Evolutionary conservation across 2,797 vertebrate species (phyloP), one percentile per base, ranked within the genome.

Genomic region (Cryptoprocta ferox): DNA sequence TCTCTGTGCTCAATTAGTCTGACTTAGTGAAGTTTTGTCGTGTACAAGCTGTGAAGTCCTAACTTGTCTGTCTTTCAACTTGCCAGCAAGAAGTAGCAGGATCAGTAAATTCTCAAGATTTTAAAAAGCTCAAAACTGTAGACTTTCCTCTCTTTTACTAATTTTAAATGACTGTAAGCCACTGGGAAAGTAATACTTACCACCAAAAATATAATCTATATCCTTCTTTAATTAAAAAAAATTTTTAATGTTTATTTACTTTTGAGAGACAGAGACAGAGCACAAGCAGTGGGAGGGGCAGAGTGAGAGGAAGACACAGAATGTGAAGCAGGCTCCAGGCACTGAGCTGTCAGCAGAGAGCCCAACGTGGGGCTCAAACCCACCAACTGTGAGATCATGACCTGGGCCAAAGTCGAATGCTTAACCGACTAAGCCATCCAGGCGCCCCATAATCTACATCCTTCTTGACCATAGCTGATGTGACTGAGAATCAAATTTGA

Each of bases 1-100:
- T 91, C 90, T 89, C 90, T 96, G 83, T 50, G 83, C 53, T 83
- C 75, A 71, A 65, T 91, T 56, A 87, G 92, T 59, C 59, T 80
- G 56, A 93, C 66, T 78, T 37, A 50, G 71, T 82, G 42, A 93
- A 42, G 42, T 83, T 94, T 80, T 91, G 53, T 88, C 35, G 0
- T 35, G 28, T 56, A 11, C 7, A 30, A 39, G 37, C 21, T 66
- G 26, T 32, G 13, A 94, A 76, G 65, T 76, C 89, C 66, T 75
- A 42, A 88, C 16, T 30, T 63, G 45, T 53, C 16, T 63, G 45
- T 53, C 16, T 91, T 73, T 73, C 56, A 68, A 94, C 5, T 48
- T 68, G 37, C 75, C 28, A 68, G 28, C 73, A 50, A 75, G 45
- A 82, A 91, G 21, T 16, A 16, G 79, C 42, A 80, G 65, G 48